Evolutionary conservation across 2,797 vertebrate genomes (phyloP), one percentile per base, ranked within the genome.

Genomic region (Chanos chanos): DNA sequence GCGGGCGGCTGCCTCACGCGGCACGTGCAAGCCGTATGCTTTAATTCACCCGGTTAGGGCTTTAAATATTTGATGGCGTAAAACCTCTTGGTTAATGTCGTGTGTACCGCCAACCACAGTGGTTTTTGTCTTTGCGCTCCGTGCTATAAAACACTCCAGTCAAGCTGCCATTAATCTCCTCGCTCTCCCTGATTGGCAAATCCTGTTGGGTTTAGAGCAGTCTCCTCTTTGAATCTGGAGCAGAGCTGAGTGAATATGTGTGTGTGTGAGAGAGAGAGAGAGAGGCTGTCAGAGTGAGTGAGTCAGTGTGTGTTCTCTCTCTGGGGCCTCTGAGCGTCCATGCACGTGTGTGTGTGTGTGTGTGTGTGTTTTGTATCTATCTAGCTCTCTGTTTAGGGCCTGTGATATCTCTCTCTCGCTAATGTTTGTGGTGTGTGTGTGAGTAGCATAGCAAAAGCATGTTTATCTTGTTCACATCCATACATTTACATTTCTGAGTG

Each of bases 151-250:
- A 33, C 6, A 51, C 69, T 70, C 61, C 52, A 34, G 61, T n/a
- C 66, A 58, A 61, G 64, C 40, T 53, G 64, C 51, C 66, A 75
- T 77, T 86, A 78, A 84, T 86, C 82, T 82, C 69, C 76, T 63
- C 66, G 63, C 75, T 75, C 57, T 77, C 74, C 74, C 70, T 84
- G 82, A 85, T 83, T 84, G 76, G 75, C 83, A 85, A 84, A 81
- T 83, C 80, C 79, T 79, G 70, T 79, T 78, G 74, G 75, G 82
- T 80, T 86, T 75, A 76, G 73, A 75, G 72, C 55, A 69, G 70
- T 64, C 72, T 76, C 57, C 67, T 71, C 58, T 73, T 57, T 62
- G 41, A 50, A 63, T 70, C 61, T 69, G 65, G 68, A 82, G 67
- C 68, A 74, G 59, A 61, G 56, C 36, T 56, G 58, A 64, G 58